phyloP scores from a whole-genome alignment of 1,140 invertebrate species.

The Dysdera silvatica region DNA sequence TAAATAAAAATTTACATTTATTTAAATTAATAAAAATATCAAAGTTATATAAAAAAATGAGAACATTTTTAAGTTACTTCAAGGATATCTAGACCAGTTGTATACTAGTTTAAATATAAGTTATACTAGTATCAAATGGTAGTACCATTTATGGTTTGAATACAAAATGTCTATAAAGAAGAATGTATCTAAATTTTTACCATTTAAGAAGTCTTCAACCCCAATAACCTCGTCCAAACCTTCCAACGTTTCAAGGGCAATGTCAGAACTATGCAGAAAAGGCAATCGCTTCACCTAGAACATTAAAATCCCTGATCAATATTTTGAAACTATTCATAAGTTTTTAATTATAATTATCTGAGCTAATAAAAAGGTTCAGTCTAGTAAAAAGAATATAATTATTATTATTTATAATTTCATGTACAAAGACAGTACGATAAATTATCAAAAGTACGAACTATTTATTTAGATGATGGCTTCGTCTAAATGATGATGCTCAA shows the following conservation, averaged over 20 bases:
- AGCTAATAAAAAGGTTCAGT: too few species aligned
- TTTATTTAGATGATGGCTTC: too few species aligned
- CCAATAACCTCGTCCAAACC: conserved; percentile 64
- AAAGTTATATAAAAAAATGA: background rate
- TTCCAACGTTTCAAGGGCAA: conserved; percentile 45
- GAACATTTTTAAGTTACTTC: background rate
- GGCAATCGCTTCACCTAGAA: conserved; percentile 42
- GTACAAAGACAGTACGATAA: too few species aligned
- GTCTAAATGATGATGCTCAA: too few species aligned
- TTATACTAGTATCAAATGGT: background rate
- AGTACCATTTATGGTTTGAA: background rate
- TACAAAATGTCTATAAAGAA: background rate
- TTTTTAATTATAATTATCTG: too few species aligned
- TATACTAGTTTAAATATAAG: background rate
- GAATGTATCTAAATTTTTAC: conserved; percentile 35
- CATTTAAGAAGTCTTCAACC: conserved; percentile 73
- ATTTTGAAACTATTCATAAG: too few species aligned
- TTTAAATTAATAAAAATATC: background rate
- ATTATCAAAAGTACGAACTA: too few species aligned
- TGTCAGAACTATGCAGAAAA: conserved; percentile 41
- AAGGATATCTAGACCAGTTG: background rate
- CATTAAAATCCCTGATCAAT: too few species aligned
- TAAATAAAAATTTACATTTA: too few species aligned
- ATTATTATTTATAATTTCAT: too few species aligned
- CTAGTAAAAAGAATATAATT: too few species aligned